A percentile compares a stretch with the other conserved stretches of the same genome.
These are phyloP conservation scores for Metopia argyrocephala DNA, from an alignment of 2,888 invertebrate genomes.

Conservation along the genomic window DNA sequence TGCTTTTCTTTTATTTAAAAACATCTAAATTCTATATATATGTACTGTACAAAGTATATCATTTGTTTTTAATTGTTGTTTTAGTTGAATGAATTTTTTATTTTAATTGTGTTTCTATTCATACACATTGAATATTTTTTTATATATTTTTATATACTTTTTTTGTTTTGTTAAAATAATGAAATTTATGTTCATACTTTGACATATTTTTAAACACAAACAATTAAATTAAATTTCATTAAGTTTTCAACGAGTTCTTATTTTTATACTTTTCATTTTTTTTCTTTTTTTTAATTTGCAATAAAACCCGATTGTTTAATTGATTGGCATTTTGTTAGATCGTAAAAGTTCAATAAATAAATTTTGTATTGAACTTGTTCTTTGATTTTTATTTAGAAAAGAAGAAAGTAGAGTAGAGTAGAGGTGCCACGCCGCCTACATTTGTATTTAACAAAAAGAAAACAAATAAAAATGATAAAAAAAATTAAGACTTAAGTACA, in stretches of 20 bases:
- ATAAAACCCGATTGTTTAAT: constrained; percentile 18
- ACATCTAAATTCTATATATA: no score
- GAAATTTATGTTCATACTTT: constrained; percentile 57
- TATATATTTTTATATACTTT: constrained; percentile 15
- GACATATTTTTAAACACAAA: constrained; percentile 44
- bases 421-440: neutral
- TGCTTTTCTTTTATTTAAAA: no score
- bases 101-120: constrained; percentile 15
- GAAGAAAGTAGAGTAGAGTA: neutral
- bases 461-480: no score
- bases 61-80: no score
- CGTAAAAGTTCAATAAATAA: constrained; percentile 45
- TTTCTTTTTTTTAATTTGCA: neutral
- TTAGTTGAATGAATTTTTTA: no score
- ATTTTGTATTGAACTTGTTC: constrained; percentile 1
- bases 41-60: no score
- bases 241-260: constrained; percentile 48
- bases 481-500: no score
- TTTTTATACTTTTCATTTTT: neutral
- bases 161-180: constrained; percentile 8
- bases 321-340: constrained; percentile 48
- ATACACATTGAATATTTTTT: constrained; percentile 15
- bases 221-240: constrained; percentile 48
- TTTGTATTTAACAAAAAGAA: neutral
- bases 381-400: neutral